Evolutionary conservation across 2,888 invertebrate genomes (phyloP), one percentile per base, ranked within the genome.

Genomic region (Hololepta plana): DNA sequence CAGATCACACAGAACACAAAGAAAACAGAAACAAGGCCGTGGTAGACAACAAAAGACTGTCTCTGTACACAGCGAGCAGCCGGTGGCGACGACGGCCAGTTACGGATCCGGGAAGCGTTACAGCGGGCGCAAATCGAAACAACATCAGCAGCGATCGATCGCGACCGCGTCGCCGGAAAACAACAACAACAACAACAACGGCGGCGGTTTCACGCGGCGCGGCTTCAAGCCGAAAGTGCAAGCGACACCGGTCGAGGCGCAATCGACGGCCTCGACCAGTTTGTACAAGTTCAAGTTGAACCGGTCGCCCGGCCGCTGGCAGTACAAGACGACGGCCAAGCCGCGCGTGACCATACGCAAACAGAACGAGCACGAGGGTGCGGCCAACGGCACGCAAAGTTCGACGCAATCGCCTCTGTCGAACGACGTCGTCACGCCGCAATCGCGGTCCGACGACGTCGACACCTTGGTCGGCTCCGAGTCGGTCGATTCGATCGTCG

Each of bases 241-340:
- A 47, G 38, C 58, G 6, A 42, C 50, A 14, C 47, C 64, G 35
- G 59, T 63, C 3, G 72, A 72, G 37, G 58, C 60, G 43, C 55
- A 52, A 12, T 49, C 57, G 6, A 53, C 30, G 12, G 48, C 60
- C 12, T 60, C 69, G 4, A 67, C 70, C 19, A 71, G 72, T 36
- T 56, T 77, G 31, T 79, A 77, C 46, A 80, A 81, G 54, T 74
- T 82, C 42, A 85, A 84, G 49, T 55, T 85, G 21, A 79, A 81
- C 44, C 64, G 84, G 23, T 64, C 81, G 8, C 80, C 76, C 24
- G 84, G 85, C 27, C 70, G 87, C 38, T 87, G 87, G 87, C 81
- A 84, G 41, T 87, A 85, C 53, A 85, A 84, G 56, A 82, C 85
- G 6, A 79, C 84, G 12, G 74, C 84, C 1, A 87, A 84, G 50